phyloP scores from a whole-genome alignment of 2,888 invertebrate species.

The Epinotia bilunana region DNA sequence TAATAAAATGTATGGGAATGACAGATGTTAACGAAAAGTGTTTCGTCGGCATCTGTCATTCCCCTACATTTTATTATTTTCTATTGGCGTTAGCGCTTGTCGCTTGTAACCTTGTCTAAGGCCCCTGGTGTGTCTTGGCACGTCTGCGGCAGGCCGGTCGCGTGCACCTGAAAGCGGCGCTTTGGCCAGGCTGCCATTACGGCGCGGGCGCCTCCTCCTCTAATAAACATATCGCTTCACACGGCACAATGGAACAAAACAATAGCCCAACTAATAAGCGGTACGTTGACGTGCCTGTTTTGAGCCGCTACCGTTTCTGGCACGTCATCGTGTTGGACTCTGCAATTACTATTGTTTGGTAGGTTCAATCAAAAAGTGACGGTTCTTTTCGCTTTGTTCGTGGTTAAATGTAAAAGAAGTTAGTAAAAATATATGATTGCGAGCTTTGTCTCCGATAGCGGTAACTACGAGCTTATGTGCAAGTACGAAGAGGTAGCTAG shows the following conservation, averaged over 20 bases:
- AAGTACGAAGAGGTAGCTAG: background rate
- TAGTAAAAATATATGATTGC: background rate
- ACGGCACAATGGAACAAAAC: slow-evolving; percentile 60
- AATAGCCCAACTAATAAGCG: slow-evolving; percentile 58
- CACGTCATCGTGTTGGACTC: slow-evolving; percentile 41
- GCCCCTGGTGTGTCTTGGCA: background rate
- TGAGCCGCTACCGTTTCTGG: slow-evolving; percentile 43
- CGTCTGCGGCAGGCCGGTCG: background rate
- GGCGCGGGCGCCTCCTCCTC: slow-evolving; percentile 54
- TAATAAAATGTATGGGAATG: too few species aligned
- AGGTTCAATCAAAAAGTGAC: slow-evolving; percentile 33
- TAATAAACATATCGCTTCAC: slow-evolving; percentile 76
- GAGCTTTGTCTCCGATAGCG: background rate
- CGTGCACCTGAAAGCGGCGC: slow-evolving; percentile 32
- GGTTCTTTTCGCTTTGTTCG: slow-evolving; percentile 30
- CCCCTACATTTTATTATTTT: too few species aligned
- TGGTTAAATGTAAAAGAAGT: slow-evolving; percentile 18
- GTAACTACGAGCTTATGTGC: background rate
- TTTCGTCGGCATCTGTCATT: too few species aligned
- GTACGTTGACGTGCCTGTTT: slow-evolving; percentile 26
- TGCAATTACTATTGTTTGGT: slow-evolving; percentile 43
- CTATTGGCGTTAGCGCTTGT: too few species aligned
- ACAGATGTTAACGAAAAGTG: too few species aligned
- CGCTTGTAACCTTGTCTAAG: too few species aligned
- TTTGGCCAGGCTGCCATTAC: slow-evolving; percentile 52